Conservation (phyloP, 2,113 vertebrate genomes). For the Marcusenius ussheri region DNA sequence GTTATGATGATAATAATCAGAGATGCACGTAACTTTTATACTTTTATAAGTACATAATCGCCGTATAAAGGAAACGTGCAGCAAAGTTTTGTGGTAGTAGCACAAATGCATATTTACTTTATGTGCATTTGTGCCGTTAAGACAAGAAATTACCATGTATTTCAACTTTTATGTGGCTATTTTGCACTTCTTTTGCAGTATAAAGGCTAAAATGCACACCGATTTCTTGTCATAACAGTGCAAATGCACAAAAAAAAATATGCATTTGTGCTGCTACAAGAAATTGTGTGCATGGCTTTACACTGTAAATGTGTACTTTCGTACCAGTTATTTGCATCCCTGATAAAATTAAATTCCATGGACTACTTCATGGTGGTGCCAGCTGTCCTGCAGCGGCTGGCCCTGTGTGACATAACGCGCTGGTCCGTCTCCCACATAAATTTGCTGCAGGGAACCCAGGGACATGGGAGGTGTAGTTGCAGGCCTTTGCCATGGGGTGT, state of each 20-base stretch:
- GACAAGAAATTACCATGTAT: too few relatives aligned
- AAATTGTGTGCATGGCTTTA: not conserved
- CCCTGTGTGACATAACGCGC: not conserved
- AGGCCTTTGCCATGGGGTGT: slow-evolving; percentile 1
- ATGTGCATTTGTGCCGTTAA: too few relatives aligned
- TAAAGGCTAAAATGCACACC: not conserved
- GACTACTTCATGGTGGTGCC: not conserved
- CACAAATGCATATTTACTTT: too few relatives aligned
- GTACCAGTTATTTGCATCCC: too few relatives aligned
- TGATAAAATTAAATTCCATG: not conserved
- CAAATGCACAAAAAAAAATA: not conserved
- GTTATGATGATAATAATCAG: not conserved
- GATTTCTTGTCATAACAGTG: not conserved
- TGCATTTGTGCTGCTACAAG: too few relatives aligned
- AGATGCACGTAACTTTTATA: too few relatives aligned
- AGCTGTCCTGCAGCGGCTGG: not conserved
- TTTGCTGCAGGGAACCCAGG: not conserved
- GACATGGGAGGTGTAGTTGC: not conserved
- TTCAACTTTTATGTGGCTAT: too few relatives aligned
- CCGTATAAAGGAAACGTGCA: too few relatives aligned
- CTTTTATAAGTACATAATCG: too few relatives aligned
- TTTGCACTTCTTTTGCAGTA: not conserved
- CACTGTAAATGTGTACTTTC: not conserved
- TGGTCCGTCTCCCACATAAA: not conserved
- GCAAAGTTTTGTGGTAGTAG: too few relatives aligned